Evolutionary conservation across 2,113 vertebrate species (phyloP).

Genomic region (Muntiacus reevesi): DNA sequence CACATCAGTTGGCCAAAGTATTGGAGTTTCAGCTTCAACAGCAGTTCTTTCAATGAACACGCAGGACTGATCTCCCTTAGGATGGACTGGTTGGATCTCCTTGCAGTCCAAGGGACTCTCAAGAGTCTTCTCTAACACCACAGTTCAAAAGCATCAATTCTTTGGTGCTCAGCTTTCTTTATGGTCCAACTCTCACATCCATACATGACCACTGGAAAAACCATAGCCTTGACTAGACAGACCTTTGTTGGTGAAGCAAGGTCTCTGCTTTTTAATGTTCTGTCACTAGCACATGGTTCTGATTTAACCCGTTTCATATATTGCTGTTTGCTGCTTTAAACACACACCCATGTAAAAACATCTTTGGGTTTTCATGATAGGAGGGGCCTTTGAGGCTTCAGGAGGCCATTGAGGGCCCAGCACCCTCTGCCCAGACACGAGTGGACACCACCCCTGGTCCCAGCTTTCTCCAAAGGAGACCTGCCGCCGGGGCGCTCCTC

Average conservation of each 20-base stretch:
- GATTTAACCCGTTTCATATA: not conserved
- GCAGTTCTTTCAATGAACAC: not conserved
- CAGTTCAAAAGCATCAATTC: not conserved
- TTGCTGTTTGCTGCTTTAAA: not conserved
- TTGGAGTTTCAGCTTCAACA: not conserved
- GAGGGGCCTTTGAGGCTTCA: not conserved
- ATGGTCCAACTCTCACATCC: not conserved
- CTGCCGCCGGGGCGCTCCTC: too few species aligned
- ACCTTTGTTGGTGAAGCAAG: not conserved
- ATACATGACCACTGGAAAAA: not conserved
- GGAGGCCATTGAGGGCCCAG: not conserved
- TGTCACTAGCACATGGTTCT: not conserved
- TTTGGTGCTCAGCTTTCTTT: accelerated
- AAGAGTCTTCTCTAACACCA: not conserved
- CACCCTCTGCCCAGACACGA: not conserved
- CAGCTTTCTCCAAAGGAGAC: not conserved
- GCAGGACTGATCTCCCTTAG: not conserved
- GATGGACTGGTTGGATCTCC: not conserved
- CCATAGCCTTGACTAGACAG: not conserved
- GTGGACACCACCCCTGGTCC: not conserved
- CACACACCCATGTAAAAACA: not conserved
- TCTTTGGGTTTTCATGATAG: not conserved
- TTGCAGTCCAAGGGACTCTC: not conserved
- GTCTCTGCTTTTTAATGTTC: not conserved
- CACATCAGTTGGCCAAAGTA: not conserved